phyloP scores from a whole-genome alignment of 2,888 invertebrate species.

The Eristalis intricaria region DNA sequence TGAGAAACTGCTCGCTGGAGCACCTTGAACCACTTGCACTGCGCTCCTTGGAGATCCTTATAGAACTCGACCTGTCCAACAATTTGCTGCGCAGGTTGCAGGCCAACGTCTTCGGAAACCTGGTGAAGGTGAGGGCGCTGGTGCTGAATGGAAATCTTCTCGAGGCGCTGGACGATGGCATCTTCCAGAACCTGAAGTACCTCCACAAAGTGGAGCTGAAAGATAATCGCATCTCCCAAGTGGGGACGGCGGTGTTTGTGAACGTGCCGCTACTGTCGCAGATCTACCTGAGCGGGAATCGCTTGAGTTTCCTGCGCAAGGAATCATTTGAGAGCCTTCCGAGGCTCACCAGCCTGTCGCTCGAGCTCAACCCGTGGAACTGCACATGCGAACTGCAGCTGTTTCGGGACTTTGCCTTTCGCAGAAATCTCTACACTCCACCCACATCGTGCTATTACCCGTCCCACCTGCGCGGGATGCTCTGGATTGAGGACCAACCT shows the following conservation, averaged over 20 bases:
- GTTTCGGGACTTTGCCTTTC: conserved; percentile 89
- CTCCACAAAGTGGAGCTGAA: conserved; percentile 89
- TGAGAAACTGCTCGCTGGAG: conserved; percentile 88
- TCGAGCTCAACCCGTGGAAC: conserved; percentile 92
- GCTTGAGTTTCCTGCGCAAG: conserved; percentile 85
- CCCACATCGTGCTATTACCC: conserved; percentile 89
- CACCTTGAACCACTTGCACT: conserved; percentile 88
- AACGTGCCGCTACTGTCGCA: conserved; percentile 87
- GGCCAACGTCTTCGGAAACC: conserved; percentile 87
- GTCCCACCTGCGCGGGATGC: conserved; percentile 85
- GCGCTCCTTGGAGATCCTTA: conserved; percentile 87
- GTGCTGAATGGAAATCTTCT: conserved; percentile 89
- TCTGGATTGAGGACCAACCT: conserved; percentile 87
- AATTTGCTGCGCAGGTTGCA: conserved; percentile 86
- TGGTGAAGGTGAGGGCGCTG: conserved; percentile 87
- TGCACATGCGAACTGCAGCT: conserved; percentile 92
- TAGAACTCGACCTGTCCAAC: conserved; percentile 90
- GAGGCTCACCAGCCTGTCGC: conserved; percentile 87
- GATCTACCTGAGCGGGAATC: conserved; percentile 88
- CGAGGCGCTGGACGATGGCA: conserved; percentile 86
- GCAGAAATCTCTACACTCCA: conserved; percentile 88
- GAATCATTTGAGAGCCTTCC: conserved; percentile 86
- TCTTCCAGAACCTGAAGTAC: conserved; percentile 88
- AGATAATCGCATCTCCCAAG: conserved; percentile 87
- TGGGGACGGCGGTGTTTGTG: conserved; percentile 87